Evolutionary conservation across 1,140 invertebrate genomes (phyloP).

Genomic region (Bombus vancouverensis): DNA sequence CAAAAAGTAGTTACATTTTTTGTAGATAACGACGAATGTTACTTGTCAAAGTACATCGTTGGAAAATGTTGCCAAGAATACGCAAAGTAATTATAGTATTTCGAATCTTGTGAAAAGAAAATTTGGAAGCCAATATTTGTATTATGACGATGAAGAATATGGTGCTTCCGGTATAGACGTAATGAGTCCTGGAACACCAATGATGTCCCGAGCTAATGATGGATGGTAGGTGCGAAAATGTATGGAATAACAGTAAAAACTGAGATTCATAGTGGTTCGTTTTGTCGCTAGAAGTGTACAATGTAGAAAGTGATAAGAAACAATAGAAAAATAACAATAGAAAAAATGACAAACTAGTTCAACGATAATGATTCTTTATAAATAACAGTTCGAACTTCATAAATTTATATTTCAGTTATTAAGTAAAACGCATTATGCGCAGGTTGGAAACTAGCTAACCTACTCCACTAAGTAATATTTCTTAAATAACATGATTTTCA

Average conservation of each 20-base stretch:
- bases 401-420: too few relatives aligned
- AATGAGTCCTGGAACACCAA: slow-evolving; percentile 85
- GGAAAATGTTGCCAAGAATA: slow-evolving; percentile 37
- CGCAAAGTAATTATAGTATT: not conserved
- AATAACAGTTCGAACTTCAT: not conserved
- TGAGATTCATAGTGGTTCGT: not conserved
- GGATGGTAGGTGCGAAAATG: slow-evolving; percentile 82
- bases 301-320: not conserved
- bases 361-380: not conserved
- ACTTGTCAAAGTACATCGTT: not conserved
- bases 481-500: not conserved
- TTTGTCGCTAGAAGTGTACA: not conserved
- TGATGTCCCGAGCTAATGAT: slow-evolving; percentile 86
- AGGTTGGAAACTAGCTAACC: too few relatives aligned
- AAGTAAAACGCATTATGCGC: too few relatives aligned
- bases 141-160: slow-evolving; percentile 85
- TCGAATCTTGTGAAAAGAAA: slow-evolving; percentile 9
- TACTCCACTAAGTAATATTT: not conserved
- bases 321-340: not conserved
- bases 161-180: slow-evolving; percentile 85
- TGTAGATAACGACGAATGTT: not conserved
- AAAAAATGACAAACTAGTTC: not conserved
- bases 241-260: not conserved
- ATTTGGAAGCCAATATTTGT: slow-evolving; percentile 85
- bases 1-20: not conserved